These are phyloP conservation scores for Amitus sp. DNA, from an alignment of 2,888 invertebrate species.

Conservation along the genomic window DNA sequence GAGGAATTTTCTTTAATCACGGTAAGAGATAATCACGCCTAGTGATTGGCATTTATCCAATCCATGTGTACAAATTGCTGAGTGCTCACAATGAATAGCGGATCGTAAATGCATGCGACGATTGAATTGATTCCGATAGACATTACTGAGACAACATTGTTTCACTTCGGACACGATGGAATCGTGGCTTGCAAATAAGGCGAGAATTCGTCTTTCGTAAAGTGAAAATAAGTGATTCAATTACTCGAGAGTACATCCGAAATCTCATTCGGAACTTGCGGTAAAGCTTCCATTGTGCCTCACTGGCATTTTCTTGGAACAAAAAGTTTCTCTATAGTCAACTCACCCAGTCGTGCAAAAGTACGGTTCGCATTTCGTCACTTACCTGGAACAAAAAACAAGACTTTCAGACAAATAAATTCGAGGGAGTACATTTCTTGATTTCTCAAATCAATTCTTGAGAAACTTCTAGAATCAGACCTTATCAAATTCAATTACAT, in stretches of 20 bases:
- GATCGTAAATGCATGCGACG: conserved; percentile 10
- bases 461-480: too few species aligned
- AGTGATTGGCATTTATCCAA: conserved; percentile 9
- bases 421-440: background rate
- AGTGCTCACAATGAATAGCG: conserved; percentile 19
- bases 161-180: conserved; percentile 22
- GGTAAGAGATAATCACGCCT: conserved; percentile 9
- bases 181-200: conserved; percentile 9
- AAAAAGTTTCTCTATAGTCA: background rate
- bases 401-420: background rate
- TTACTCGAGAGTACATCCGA: conserved; percentile 4
- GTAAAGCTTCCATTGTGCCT: background rate
- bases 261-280: background rate
- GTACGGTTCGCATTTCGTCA: background rate
- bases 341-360: background rate
- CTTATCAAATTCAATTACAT: too few species aligned
- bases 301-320: background rate
- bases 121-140: conserved; percentile 21
- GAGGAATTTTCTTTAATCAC: conserved; percentile 6
- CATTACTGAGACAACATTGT: conserved; percentile 23
- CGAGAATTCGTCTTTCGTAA: background rate
- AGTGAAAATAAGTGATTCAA: conserved; percentile 12
- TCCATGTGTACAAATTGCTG: conserved; percentile 6
- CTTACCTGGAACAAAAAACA: conserved; percentile 15
- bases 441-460: too few species aligned